Evolutionary conservation across 2,113 vertebrate species (phyloP).

Genomic region (Paedocypris sp.): DNA sequence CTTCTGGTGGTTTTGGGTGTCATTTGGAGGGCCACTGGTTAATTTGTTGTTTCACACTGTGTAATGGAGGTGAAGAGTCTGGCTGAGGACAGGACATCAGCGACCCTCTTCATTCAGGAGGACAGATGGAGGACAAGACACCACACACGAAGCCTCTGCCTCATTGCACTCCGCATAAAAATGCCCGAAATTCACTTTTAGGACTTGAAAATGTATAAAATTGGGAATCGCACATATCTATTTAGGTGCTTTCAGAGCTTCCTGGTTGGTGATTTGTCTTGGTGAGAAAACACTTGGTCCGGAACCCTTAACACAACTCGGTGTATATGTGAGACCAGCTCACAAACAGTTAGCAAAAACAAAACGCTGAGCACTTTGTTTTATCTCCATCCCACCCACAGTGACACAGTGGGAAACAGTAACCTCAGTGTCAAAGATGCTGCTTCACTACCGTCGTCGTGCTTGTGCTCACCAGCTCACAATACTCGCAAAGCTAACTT

Average conservation of each 20-base stretch:
- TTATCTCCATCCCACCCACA: constrained; percentile 61
- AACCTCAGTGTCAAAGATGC: constrained; percentile 43
- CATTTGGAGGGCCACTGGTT: constrained; percentile 52
- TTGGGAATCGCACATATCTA: no score
- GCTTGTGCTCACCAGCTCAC: not conserved
- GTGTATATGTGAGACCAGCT: constrained; percentile 35
- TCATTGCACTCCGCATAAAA: no score
- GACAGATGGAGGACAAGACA: constrained; percentile 49
- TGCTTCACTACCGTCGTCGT: constrained; percentile 31
- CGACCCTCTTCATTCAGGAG: constrained; percentile 44
- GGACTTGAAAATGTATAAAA: no score
- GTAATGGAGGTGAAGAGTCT: constrained; percentile 45
- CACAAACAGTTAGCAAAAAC: constrained; percentile 59
- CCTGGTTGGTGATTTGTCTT: not conserved
- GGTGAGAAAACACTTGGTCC: not conserved
- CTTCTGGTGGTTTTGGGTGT: constrained; percentile 41
- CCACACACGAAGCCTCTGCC: constrained; percentile 21
- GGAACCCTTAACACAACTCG: not conserved
- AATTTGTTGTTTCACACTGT: constrained; percentile 64
- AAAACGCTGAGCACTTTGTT: constrained; percentile 40
- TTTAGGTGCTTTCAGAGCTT: no score
- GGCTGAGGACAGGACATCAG: constrained; percentile 35
- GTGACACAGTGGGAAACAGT: constrained; percentile 44
- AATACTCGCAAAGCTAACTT: not conserved
- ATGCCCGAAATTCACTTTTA: no score